Conservation (phyloP, 2,797 vertebrate species). For the Amphiprion clarkii region DNA sequence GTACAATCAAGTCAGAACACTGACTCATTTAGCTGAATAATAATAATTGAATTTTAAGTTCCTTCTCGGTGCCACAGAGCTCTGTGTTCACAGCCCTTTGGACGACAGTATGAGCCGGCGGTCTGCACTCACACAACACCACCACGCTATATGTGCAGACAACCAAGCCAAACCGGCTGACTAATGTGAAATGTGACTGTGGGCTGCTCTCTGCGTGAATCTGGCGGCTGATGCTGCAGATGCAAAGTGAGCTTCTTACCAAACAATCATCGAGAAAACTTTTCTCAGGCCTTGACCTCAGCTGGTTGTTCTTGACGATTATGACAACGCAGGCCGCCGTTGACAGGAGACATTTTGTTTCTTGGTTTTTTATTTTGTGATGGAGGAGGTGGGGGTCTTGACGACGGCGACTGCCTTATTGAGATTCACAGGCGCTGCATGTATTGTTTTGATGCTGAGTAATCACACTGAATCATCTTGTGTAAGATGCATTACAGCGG, state of each 20-base stretch:
- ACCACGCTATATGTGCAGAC: conserved; percentile 46
- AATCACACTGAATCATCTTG: conserved; percentile 74
- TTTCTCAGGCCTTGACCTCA: conserved; percentile 7
- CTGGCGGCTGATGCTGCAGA: conserved; percentile 51
- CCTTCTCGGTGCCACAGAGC: conserved; percentile 42
- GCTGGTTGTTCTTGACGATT: background rate
- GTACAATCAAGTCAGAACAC: conserved; percentile 35
- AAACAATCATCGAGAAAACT: conserved; percentile 27
- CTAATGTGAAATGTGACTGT: conserved; percentile 60
- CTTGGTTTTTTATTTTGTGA: background rate
- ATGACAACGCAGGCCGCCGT: conserved; percentile 28
- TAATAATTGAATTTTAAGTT: conserved; percentile 48
- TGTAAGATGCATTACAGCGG: conserved; percentile 70
- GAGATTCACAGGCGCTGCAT: conserved; percentile 38
- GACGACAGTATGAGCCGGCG: conserved; percentile 41
- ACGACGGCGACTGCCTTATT: conserved; percentile 21
- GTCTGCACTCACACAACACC: conserved; percentile 61
- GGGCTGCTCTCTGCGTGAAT: conserved; percentile 55
- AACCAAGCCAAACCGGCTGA: conserved; percentile 53
- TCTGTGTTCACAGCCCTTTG: conserved; percentile 38
- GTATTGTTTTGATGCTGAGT: conserved; percentile 56
- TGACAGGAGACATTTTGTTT: conserved; percentile 2
- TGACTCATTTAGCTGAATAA: conserved; percentile 55
- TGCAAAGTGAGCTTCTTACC: conserved; percentile 23
- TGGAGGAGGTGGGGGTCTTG: background rate